phyloP scores from a whole-genome alignment of 2,888 invertebrate genomes.

The Eurytoma adleriae region DNA sequence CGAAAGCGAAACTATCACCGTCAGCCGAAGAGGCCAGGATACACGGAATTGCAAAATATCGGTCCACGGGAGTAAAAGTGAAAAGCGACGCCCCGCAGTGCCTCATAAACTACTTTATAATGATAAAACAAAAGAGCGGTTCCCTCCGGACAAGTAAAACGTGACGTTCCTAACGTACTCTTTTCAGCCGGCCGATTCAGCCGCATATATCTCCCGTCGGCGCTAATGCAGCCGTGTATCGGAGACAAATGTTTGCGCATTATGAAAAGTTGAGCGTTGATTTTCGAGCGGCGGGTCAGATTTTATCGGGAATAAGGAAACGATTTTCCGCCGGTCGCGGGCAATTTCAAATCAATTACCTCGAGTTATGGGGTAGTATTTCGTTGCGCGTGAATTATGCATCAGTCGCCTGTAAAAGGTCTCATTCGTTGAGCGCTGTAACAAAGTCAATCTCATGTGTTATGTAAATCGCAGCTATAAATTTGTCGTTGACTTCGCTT shows the following conservation, averaged over 20 bases:
- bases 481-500: no score
- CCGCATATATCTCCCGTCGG: neutral
- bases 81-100: slow-evolving; percentile 32
- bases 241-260: slow-evolving; percentile 41
- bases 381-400: neutral
- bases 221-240: neutral
- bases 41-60: no score
- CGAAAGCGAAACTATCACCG: no score
- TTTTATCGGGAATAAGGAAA: slow-evolving; percentile 21
- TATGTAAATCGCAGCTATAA: slow-evolving; percentile 20
- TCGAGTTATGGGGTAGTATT: slow-evolving; percentile 20
- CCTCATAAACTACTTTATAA: slow-evolving; percentile 5
- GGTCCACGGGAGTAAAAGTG: slow-evolving; percentile 34
- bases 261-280: neutral
- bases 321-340: neutral
- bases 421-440: slow-evolving; percentile 20
- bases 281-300: neutral
- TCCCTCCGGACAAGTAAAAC: slow-evolving; percentile 34
- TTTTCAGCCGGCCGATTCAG: neutral
- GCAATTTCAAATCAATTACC: slow-evolving; percentile 45
- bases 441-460: slow-evolving; percentile 24
- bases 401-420: neutral
- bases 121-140: slow-evolving; percentile 28
- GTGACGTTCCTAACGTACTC: slow-evolving; percentile 27
- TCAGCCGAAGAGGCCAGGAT: no score